Evolutionary conservation across 2,888 invertebrate species (phyloP).

Genomic region (Lordiphosa andalusiaca): DNA sequence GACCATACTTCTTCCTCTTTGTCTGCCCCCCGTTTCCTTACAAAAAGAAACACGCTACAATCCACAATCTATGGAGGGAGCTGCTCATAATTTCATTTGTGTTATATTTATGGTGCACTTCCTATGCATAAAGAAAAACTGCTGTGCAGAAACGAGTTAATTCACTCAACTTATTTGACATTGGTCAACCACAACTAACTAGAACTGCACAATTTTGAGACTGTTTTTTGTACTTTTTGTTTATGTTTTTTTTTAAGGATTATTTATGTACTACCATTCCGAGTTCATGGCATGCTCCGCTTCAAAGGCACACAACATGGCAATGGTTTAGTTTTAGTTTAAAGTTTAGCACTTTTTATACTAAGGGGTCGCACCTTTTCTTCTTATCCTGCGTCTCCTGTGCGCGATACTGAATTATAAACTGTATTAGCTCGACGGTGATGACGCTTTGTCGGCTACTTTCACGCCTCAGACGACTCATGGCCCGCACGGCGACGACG

Average conservation of each 20-base stretch:
- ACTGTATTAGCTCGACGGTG: slow-evolving; percentile 79
- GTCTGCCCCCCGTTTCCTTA: neutral
- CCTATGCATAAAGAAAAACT: slow-evolving; percentile 6
- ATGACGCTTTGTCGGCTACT: slow-evolving; percentile 78
- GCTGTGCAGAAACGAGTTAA: neutral
- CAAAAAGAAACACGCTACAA: slow-evolving; percentile 17
- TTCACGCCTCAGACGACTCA: slow-evolving; percentile 77
- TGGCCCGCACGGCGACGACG: slow-evolving; percentile 52
- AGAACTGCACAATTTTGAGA: neutral
- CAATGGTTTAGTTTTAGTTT: slow-evolving; percentile 5
- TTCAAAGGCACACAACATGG: slow-evolving; percentile 64
- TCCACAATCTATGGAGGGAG: slow-evolving; percentile 25
- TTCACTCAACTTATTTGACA: slow-evolving; percentile 8
- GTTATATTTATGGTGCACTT: slow-evolving; percentile 9
- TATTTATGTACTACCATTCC: slow-evolving; percentile 62
- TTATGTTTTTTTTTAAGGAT: slow-evolving; percentile 25
- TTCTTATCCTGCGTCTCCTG: slow-evolving; percentile 77
- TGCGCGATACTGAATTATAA: slow-evolving; percentile 80
- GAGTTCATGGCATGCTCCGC: slow-evolving; percentile 60
- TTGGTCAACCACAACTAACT: neutral
- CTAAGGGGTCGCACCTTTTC: slow-evolving; percentile 73
- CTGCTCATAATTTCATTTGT: slow-evolving; percentile 6
- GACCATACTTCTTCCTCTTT: neutral
- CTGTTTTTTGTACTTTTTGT: neutral
- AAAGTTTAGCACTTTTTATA: slow-evolving; percentile 2